Conservation (phyloP, 2,113 vertebrate genomes). For the Pterocles orientalis region DNA sequence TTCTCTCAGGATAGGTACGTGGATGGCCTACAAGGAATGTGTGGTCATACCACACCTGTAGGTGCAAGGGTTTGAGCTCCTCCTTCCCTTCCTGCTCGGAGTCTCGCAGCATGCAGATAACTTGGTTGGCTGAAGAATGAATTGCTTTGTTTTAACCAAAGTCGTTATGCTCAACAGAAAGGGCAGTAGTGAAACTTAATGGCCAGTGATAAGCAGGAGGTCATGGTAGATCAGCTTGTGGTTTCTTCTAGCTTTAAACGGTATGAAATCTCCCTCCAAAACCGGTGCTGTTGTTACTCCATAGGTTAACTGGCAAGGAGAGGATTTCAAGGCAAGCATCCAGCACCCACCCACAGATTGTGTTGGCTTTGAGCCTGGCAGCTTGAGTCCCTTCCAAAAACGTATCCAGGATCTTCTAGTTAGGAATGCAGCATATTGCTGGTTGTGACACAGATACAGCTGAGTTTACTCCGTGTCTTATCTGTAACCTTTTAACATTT, state of each 20-base stretch:
- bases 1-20: not conserved
- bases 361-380: constrained; percentile 63
- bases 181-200: not conserved
- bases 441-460: constrained; percentile 47
- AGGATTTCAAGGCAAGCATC: constrained; percentile 36
- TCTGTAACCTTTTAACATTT: constrained; percentile 61
- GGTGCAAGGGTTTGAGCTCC: not conserved
- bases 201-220: not conserved
- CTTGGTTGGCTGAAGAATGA: not conserved
- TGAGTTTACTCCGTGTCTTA: constrained; percentile 53
- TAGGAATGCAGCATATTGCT: constrained; percentile 45
- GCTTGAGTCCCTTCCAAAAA: constrained; percentile 44
- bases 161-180: not conserved
- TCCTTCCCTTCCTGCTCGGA: not conserved
- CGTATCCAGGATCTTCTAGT: constrained; percentile 13
- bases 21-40: not conserved
- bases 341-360: constrained; percentile 66
- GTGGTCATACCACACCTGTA: not conserved
- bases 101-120: not conserved
- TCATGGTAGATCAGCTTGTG: not conserved
- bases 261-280: constrained; percentile 12
- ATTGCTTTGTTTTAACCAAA: not conserved
- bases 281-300: constrained; percentile 30
- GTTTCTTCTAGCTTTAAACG: constrained; percentile 6
- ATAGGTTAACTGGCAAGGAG: constrained; percentile 55